Base-by-base conservation (phyloP, 2,888 invertebrate species). In the Acanthosepion esculentum region DNA sequence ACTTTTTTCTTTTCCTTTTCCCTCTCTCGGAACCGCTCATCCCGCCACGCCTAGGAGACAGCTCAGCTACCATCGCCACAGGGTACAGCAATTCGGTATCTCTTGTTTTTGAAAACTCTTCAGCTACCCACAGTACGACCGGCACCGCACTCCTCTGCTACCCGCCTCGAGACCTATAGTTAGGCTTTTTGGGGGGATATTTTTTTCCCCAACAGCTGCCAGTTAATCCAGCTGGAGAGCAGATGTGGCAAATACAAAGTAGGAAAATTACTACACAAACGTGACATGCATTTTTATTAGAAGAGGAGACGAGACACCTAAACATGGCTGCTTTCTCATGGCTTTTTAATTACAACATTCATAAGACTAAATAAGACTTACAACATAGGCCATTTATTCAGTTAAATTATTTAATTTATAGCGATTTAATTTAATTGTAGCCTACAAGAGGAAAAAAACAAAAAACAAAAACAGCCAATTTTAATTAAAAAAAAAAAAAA, bases 101-200 rank as follows among this genome's bases (percentile, higher is more conserved):
- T 41, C 41, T 41, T 78, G n/a, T 15, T 59, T 15, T 78, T 78
- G 15, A 1, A 78, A 78, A 78, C n/a, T 78, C 78, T 78, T n/a
- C 78, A 78, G 78, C 78, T 78, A 78, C 78, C n/a, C 78, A 78
- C 78, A 3, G 41, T 33, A 78, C 78, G 78, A 78, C 78, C n/a
- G 78, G n/a, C 78, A 78, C n/a, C n/a, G n/a, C 78, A n/a, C 78
- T 78, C 78, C 78, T 78, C 78, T n/a, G 78, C 78, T n/a, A 78
- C 78, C 41, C n/a, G 18, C n/a, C n/a, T 78, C n/a, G n/a, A n/a
- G 41, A 41, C 41, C 41, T n/a, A n/a, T 78, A 78, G 78, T 78
- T 78, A n/a, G 78, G n/a, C 18, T 78, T 78, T 78, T n/a, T 41
- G 41, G 41, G n/a, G n/a, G n/a, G n/a, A 33, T 78, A 78, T 78